phyloP scores from a whole-genome alignment of 2,888 invertebrate genomes.

The Pyralis farinalis region DNA sequence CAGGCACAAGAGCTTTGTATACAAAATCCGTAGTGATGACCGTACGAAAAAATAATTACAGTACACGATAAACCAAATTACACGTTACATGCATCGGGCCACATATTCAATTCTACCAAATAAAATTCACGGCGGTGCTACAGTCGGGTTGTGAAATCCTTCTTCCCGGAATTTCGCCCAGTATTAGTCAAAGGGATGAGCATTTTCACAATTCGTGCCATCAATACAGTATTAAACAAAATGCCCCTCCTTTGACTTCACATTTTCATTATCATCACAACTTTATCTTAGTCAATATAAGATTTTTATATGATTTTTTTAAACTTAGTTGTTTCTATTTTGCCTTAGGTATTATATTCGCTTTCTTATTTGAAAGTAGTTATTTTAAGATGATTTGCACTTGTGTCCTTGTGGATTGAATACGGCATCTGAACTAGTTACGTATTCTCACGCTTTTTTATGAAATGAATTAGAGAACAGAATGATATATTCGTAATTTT shows the following conservation, averaged over 20 bases:
- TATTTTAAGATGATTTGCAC: constrained; percentile 73
- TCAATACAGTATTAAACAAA: constrained; percentile 74
- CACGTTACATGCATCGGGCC: no score
- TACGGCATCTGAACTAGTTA: constrained; percentile 52
- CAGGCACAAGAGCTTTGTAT: no score
- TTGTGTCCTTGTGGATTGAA: constrained; percentile 80
- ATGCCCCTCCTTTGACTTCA: constrained; percentile 70
- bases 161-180: constrained; percentile 71
- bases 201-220: constrained; percentile 75
- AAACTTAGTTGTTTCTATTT: constrained; percentile 72
- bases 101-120: constrained; percentile 48
- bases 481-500: constrained; percentile 62
- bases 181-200: constrained; percentile 75
- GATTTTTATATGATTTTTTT: constrained; percentile 72
- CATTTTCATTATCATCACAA: constrained; percentile 73
- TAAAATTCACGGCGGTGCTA: constrained; percentile 66
- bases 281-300: constrained; percentile 76
- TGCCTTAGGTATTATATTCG: constrained; percentile 70
- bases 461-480: constrained; percentile 54
- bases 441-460: constrained; percentile 73
- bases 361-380: constrained; percentile 76
- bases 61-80: no score
- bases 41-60: no score
- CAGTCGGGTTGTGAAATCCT: constrained; percentile 75
- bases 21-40: no score